Evolutionary conservation across 2,888 invertebrate species (phyloP), one percentile per base, ranked within the genome.

Genomic region (Boloria euphrosyne): DNA sequence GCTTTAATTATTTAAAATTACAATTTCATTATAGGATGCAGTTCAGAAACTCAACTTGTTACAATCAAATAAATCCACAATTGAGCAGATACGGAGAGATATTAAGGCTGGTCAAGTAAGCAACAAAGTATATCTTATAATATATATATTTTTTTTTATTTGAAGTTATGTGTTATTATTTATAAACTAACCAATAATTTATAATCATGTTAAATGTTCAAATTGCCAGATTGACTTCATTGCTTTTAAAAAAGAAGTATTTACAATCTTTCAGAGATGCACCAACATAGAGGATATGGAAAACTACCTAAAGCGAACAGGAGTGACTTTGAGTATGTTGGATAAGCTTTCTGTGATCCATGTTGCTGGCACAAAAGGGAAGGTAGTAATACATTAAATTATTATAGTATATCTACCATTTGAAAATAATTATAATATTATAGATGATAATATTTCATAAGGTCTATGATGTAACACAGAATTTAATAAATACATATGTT

Each of bases 281-380:
- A 84, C 84, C 68, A 92, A 92, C 62, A 72, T 94, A 53, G 77
- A 86, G 52, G 92, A 93, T 50, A 94, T 93, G 75, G 80, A 89
- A 66, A 94, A 93, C 69, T 96, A 94, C 84, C 83, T 95, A 62
- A 72, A 77, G 60, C 93, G 95, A 69, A 94, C 93, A 47, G 97
- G 96, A 18, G 81, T 97, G 3, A 84, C 91, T 0, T 70, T 95
- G 18, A 89, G 94, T 0, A 94, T 94, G 70, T 83, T 98, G 64
- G 95, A 97, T 76, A 88, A 93, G 62, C 83, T 98, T 17, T 96
- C 97, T 62, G 94, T 98, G 51, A 98, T 99, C 78, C 99, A 99
- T 91, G 95, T 99, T 6, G 95, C 98, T 68, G 99, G 99, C 13
- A 99, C 99, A 1, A 99, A 99, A 90, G 99, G 99, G 61, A 99